Conservation (phyloP, 2,797 vertebrate genomes). For the Triplophysa yarkandensis region DNA sequence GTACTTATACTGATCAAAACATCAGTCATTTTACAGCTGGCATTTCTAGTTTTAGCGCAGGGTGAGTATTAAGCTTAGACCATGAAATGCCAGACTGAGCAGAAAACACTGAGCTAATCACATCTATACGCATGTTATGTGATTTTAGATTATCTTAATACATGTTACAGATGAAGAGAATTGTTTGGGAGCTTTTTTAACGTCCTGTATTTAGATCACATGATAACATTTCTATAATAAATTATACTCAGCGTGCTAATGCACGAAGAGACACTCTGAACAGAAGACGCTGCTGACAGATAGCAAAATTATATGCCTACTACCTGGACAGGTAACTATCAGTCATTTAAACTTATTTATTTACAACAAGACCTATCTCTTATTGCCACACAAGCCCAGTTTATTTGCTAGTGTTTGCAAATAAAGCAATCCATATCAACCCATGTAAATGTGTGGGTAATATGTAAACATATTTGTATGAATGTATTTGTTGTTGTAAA, state of each 20-base stretch:
- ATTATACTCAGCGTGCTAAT: conserved; percentile 99
- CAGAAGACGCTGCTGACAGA: conserved; percentile 99
- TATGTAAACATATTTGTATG: not conserved
- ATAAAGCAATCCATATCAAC: not conserved
- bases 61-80: conserved; percentile 88
- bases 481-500: not conserved
- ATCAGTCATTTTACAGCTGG: conserved; percentile 56
- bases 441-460: conserved; percentile 30
- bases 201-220: conserved; percentile 96
- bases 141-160: conserved; percentile 47
- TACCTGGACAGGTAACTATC: conserved; percentile 99
- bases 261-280: conserved; percentile 99
- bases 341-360: conserved; percentile 98
- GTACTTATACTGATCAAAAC: conserved; percentile 58
- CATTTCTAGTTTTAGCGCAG: conserved; percentile 68
- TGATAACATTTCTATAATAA: conserved; percentile 99
- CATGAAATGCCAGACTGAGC: conserved; percentile 71
- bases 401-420: conserved; percentile 12
- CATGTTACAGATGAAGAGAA: conserved; percentile 69
- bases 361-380: conserved; percentile 78
- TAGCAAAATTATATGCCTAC: conserved; percentile 99
- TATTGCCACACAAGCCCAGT: conserved; percentile 49
- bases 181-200: conserved; percentile 81
- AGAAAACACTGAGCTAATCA: conserved; percentile 61
- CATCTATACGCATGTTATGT: conserved; percentile 58